Conservation (phyloP, 2,113 vertebrate species). For the Strix uralensis region DNA sequence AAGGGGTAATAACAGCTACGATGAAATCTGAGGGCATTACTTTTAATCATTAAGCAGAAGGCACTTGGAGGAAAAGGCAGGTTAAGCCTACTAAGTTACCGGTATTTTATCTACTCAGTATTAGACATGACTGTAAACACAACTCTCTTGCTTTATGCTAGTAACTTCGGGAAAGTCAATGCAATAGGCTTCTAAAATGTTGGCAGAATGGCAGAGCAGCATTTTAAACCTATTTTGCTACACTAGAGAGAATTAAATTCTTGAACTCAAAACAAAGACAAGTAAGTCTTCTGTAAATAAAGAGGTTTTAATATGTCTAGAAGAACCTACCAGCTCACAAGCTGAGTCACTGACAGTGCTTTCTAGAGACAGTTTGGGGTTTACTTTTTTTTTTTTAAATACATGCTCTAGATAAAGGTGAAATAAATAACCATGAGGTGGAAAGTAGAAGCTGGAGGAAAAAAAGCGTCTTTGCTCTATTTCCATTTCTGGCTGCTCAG, state of each 20-base stretch:
- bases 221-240: not conserved
- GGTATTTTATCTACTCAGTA: not conserved
- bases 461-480: not conserved
- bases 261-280: not conserved
- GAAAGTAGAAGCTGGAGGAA: not conserved
- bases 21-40: not conserved
- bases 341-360: not conserved
- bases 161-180: not conserved
- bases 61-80: not conserved
- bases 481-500: not conserved
- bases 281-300: not conserved
- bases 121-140: not conserved
- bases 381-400: not conserved
- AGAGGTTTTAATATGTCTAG: not conserved
- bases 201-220: not conserved
- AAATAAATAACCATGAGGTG: not conserved
- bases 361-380: not conserved
- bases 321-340: not conserved
- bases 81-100: not conserved
- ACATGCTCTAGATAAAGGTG: not conserved
- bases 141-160: not conserved
- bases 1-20: not conserved
- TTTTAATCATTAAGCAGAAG: not conserved
- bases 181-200: not conserved
- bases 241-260: not conserved